Base-by-base conservation (phyloP, 2,797 vertebrate genomes). In the Sarcoramphus papa region DNA sequence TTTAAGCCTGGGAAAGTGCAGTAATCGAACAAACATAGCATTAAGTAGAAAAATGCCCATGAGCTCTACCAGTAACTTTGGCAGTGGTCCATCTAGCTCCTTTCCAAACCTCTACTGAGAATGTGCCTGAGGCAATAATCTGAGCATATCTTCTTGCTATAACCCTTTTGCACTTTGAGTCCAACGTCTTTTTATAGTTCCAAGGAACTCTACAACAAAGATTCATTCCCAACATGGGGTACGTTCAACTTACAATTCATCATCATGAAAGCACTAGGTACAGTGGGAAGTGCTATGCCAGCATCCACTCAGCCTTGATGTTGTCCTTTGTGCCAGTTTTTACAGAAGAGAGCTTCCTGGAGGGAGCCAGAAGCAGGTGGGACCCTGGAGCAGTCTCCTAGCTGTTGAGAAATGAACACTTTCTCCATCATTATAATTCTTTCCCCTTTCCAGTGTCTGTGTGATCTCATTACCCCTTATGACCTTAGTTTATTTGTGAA, bases 91-190 rank as follows among this genome's bases (percentile, higher is more conserved):
- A 85, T 59, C 12, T 31, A 97, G 23, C 75, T 94, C 50, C 63
- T 87, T 95, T 54, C 68, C 91, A 91, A 87, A 78, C 9, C 51
- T 85, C 64, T 90, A 56, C 68, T 88, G 64, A 92, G 63, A 92
- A 80, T 6, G 8, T 4, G 14, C 31, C 45, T 56, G 56, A 70
- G 41, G 43, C 60, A 91, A 70, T 43, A 83, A 86, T 53, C 59
- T 24, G 23, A 83, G 25, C 27, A 14, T 60, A 75, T 68, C 76
- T 92, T 76, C 74, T 91, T 2, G 2, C 47, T 93, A 6, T 40
- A 81, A 78, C 50, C n/a, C 18, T n/a, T 24, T 8, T 82, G 25
- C 35, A 56, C 28, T 93, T 69, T 2, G 40, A 69, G 28, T 56
- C 50, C 57, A 90, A 51, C 9, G 31, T 41, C 25, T 79, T 92